Percentiles rank a stretch among this genome's conserved stretches.
These are phyloP conservation scores for Rapana venosa DNA, from an alignment of 2,888 invertebrate genomes.

Conservation along the genomic window DNA sequence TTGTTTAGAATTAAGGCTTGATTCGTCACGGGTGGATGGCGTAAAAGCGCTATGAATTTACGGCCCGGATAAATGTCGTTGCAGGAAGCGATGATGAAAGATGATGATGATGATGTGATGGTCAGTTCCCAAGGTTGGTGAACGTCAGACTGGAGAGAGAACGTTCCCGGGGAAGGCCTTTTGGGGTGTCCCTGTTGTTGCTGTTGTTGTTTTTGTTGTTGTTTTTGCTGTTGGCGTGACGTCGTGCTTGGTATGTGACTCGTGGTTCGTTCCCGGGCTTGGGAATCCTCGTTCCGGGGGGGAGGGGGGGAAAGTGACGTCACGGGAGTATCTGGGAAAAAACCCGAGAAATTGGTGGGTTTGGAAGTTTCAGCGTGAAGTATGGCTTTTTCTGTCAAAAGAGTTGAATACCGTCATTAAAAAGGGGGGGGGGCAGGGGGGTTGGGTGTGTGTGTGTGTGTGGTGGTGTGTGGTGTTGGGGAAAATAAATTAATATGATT, in stretches of 20 bases:
- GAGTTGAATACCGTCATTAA: too few relatives aligned
- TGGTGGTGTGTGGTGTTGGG: not conserved
- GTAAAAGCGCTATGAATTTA: not conserved
- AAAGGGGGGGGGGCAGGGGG: too few relatives aligned
- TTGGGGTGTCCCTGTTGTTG: too few relatives aligned
- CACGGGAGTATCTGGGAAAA: not conserved
- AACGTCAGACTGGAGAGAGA: not conserved
- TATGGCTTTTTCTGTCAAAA: too few relatives aligned
- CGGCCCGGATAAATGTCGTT: not conserved
- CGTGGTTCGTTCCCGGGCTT: not conserved
- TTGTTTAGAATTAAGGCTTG: not conserved
- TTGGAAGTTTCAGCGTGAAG: too few relatives aligned
- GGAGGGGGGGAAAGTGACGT: not conserved
- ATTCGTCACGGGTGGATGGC: not conserved
- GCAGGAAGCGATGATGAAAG: not conserved
- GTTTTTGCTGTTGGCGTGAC: not conserved
- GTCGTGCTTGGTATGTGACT: not conserved
- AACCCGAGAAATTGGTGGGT: too few relatives aligned
- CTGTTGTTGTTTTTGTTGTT: too few relatives aligned
- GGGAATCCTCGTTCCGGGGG: not conserved
- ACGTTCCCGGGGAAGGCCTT: too few relatives aligned
- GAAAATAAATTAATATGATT: too few relatives aligned
- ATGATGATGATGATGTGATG: not conserved
- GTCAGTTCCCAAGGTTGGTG: not conserved
- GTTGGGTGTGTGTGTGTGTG: conserved; percentile 11